Evolutionary conservation across 2,797 vertebrate species (phyloP).

Genomic region (Sebastes taczanowskii): DNA sequence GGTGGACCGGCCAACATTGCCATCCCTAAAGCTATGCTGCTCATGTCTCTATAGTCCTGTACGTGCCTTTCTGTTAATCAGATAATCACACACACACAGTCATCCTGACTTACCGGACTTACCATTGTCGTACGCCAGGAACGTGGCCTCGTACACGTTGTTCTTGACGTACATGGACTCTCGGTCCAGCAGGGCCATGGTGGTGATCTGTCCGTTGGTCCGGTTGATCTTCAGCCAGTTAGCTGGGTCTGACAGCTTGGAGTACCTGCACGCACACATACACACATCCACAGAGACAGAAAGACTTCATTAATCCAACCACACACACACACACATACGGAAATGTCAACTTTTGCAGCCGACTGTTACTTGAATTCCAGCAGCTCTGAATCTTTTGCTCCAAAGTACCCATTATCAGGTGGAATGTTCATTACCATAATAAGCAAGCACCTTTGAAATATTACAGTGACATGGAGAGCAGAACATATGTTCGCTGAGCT

Average conservation of each 20-base stretch:
- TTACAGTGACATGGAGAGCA: conserved; percentile 33
- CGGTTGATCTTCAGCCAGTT: conserved; percentile 97
- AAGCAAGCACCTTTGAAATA: conserved; percentile 57
- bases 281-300: not conserved
- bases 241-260: conserved; percentile 95
- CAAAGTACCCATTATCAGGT: conserved; percentile 49
- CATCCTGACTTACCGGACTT: conserved; percentile 80
- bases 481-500: conserved; percentile 63
- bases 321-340: not conserved
- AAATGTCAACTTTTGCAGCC: conserved; percentile 4
- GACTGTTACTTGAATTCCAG: conserved; percentile 74
- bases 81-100: conserved; percentile 31
- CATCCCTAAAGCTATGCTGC: not conserved
- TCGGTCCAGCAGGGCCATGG: conserved; percentile 92
- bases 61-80: not conserved
- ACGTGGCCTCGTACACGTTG: conserved; percentile 96
- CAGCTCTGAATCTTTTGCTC: conserved; percentile 35
- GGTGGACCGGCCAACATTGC: not conserved
- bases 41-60: not conserved
- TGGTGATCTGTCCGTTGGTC: conserved; percentile 96
- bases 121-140: conserved; percentile 98
- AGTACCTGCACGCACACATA: conserved; percentile 86
- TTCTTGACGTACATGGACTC: conserved; percentile 94
- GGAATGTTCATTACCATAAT: conserved; percentile 61
- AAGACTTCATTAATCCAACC: conserved; percentile 11